A percentile compares a stretch with the other conserved stretches of the same genome.
These are phyloP conservation scores for Drosophila mimica DNA, from an alignment of 2,888 invertebrate species.

Conservation along the genomic window DNA sequence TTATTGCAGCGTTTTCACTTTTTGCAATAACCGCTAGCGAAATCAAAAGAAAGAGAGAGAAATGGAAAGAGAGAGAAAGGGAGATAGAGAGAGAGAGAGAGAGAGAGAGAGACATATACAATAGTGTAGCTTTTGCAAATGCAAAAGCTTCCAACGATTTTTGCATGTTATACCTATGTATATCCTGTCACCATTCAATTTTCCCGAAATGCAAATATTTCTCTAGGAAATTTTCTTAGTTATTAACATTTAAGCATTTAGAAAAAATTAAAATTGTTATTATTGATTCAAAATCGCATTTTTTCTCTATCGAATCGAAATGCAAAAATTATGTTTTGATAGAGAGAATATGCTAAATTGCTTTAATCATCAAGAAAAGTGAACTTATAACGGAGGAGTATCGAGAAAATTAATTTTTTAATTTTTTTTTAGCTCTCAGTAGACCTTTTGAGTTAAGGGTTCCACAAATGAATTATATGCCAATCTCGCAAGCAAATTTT, in stretches of 20 bases:
- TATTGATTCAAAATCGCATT: neutral
- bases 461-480: neutral
- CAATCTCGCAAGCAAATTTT: neutral
- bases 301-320: neutral
- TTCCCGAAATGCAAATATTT: neutral
- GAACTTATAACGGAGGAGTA: no score
- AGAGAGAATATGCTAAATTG: neutral
- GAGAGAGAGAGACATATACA: neutral
- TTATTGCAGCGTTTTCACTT: constrained; percentile 64
- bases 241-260: neutral
- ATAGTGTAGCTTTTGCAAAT: constrained; percentile 42
- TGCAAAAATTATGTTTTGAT: neutral
- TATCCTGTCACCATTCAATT: constrained; percentile 2
- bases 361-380: neutral
- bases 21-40: constrained; percentile 24
- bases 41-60: neutral
- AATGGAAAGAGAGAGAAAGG: neutral
- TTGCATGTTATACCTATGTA: constrained; percentile 4
- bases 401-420: neutral
- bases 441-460: no score
- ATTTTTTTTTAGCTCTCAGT: neutral
- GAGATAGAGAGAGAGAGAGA: neutral
- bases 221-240: neutral
- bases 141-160: constrained; percentile 38
- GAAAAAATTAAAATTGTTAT: neutral